Conservation (phyloP, 1,140 invertebrate species). For the Mya arenaria region DNA sequence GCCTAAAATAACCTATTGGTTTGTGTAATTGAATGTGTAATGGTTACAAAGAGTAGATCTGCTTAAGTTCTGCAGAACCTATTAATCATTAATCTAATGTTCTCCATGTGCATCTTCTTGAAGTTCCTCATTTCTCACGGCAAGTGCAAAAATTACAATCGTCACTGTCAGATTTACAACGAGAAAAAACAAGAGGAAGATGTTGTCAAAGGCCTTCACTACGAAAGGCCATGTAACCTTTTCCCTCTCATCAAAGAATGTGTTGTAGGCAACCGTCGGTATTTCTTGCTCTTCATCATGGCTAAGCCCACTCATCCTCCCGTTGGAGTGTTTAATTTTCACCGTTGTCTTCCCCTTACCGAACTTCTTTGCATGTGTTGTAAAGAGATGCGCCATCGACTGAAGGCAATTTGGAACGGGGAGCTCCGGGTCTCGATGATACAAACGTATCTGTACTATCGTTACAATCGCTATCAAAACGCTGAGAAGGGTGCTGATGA, state of each 20-base stretch:
- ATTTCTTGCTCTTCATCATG: background rate
- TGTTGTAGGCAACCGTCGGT: background rate
- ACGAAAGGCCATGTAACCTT: conserved; percentile 32
- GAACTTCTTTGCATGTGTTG: background rate
- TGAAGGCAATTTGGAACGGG: background rate
- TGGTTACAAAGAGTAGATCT: too few species aligned
- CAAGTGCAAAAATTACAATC: background rate
- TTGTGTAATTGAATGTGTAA: too few species aligned
- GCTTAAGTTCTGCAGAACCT: too few species aligned
- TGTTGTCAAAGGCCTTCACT: conserved; percentile 26
- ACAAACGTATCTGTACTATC: conserved; percentile 36
- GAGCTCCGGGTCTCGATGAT: background rate
- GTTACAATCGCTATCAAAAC: conserved; percentile 40
- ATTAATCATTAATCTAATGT: too few species aligned
- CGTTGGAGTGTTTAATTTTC: background rate
- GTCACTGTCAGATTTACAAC: conserved; percentile 5
- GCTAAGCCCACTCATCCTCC: background rate
- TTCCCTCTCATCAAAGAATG: background rate
- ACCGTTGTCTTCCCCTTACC: background rate
- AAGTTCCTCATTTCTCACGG: conserved; percentile 16
- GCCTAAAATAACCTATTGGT: too few species aligned
- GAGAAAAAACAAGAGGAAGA: conserved; percentile 18
- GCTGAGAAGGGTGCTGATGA: conserved; percentile 26
- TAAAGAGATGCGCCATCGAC: background rate
- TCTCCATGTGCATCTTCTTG: too few species aligned